Evolutionary conservation across 2,797 vertebrate genomes (phyloP).

Genomic region (Heliangelus exortis): DNA sequence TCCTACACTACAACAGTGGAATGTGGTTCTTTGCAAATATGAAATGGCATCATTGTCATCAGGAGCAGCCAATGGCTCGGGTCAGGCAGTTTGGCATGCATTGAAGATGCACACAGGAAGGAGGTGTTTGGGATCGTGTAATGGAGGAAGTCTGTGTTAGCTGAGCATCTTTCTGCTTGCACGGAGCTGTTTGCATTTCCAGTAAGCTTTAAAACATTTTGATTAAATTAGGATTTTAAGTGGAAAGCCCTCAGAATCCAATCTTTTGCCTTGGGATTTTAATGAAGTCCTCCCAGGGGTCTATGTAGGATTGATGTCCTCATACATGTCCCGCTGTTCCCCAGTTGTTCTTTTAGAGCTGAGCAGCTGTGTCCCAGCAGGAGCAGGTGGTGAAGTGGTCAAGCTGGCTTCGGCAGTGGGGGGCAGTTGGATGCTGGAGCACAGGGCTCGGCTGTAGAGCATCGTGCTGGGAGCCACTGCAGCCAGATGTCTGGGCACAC

Average conservation of each 20-base stretch:
- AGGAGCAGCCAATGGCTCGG: not conserved
- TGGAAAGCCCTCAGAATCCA: not conserved
- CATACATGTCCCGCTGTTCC: not conserved
- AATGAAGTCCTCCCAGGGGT: conserved; percentile 51
- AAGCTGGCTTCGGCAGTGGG: not conserved
- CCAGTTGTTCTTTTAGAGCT: not conserved
- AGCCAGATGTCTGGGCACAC: conserved; percentile 57
- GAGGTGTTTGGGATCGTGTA: accelerated
- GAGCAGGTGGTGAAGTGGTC: conserved; percentile 60
- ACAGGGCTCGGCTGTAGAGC: not conserved
- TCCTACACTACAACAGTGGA: not conserved
- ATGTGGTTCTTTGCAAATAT: not conserved
- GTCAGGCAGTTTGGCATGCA: accelerated
- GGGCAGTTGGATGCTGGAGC: not conserved
- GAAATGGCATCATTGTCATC: not conserved
- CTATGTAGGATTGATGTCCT: conserved; percentile 59
- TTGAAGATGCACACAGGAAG: accelerated
- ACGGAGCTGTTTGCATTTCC: not conserved
- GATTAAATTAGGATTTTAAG: conserved; percentile 41
- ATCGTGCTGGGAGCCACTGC: conserved; percentile 8
- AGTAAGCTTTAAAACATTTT: conserved; percentile 17
- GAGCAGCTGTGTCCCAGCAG: conserved; percentile 67
- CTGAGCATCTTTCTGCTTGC: not conserved
- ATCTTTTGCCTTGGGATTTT: conserved; percentile 41
- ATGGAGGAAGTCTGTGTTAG: not conserved